Evolutionary conservation across 1,140 invertebrate genomes (phyloP).

Genomic region (Nephila pilipes): DNA sequence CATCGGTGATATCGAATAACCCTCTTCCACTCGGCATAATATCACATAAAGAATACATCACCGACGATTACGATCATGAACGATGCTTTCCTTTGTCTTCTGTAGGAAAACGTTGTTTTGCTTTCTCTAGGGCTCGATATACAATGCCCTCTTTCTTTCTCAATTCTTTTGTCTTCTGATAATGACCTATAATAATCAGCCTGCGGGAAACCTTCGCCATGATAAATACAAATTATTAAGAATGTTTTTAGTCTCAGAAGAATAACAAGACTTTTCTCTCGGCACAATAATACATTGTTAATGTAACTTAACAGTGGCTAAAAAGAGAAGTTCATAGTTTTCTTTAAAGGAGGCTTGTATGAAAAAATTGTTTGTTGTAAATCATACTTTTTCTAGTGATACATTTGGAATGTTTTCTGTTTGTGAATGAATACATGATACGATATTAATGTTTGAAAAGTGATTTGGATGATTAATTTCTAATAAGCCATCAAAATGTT

Average conservation of each 20-base stretch:
- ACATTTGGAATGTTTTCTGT: too few species aligned
- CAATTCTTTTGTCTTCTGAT: background rate
- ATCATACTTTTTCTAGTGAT: too few species aligned
- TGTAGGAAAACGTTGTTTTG: background rate
- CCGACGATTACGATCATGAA: conserved; percentile 5
- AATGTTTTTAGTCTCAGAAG: background rate
- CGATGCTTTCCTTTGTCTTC: background rate
- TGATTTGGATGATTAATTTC: too few species aligned
- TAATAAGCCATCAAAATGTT: too few species aligned
- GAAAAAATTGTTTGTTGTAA: too few species aligned
- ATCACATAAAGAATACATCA: conserved; percentile 49
- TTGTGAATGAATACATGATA: too few species aligned
- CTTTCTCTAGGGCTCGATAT: background rate
- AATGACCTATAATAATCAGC: background rate
- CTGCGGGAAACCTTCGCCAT: background rate
- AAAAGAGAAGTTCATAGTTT: too few species aligned
- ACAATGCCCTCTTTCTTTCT: background rate
- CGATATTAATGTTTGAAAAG: too few species aligned
- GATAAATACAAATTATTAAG: background rate
- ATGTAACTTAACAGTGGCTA: too few species aligned
- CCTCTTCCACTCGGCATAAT: conserved; percentile 21
- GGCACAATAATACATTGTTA: too few species aligned
- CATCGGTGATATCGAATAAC: background rate
- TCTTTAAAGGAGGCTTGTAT: too few species aligned
- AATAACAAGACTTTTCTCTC: too few species aligned